Evolutionary conservation across 2,797 vertebrate species (phyloP).

Genomic region (Megaceryle alcyon): DNA sequence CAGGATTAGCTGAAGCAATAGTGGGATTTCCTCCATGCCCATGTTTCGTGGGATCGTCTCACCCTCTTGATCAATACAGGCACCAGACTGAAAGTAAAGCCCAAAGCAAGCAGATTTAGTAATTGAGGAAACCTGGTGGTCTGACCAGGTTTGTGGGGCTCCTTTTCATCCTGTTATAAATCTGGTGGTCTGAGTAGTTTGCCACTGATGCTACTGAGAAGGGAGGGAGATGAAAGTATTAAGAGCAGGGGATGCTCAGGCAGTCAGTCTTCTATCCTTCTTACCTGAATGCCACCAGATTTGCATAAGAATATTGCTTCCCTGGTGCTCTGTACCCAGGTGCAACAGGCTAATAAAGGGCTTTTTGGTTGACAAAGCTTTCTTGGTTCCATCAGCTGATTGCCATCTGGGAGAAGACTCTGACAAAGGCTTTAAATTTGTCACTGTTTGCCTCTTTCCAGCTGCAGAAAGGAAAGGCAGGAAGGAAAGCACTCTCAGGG

Average conservation of each 20-base stretch:
- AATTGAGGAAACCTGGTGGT: background rate
- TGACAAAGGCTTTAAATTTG: conserved; percentile 68
- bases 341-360: conserved; percentile 38
- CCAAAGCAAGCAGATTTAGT: background rate
- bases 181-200: background rate
- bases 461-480: conserved; percentile 16
- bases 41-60: background rate
- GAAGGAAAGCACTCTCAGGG: background rate
- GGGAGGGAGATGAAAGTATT: background rate
- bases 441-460: conserved; percentile 27
- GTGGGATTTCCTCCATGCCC: background rate
- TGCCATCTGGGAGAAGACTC: conserved; percentile 51
- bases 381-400: conserved; percentile 44
- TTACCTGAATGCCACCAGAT: background rate
- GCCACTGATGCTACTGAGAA: background rate
- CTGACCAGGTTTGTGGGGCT: background rate
- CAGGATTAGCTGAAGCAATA: fast-evolving
- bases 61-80: background rate
- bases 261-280: background rate
- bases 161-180: background rate
- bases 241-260: background rate
- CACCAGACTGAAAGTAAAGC: background rate
- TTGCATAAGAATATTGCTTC: background rate
- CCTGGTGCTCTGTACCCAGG: background rate
- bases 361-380: conserved; percentile 7